A percentile compares a stretch with the other conserved stretches of the same genome.
Conservation (phyloP, 1,140 invertebrate genomes). For the Vanessa tameamea region DNA sequence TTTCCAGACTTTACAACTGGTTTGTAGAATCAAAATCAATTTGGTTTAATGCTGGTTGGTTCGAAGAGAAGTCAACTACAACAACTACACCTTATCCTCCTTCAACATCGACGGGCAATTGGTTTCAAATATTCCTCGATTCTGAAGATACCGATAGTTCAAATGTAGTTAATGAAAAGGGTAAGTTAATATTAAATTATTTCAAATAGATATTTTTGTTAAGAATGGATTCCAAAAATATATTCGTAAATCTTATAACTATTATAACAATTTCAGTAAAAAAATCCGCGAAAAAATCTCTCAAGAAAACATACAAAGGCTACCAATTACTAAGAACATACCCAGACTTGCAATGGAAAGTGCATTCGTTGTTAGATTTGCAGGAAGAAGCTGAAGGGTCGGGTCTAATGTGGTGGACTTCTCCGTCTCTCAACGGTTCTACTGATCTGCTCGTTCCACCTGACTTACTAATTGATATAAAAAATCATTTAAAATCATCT, state of each 20-base stretch:
- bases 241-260: background rate
- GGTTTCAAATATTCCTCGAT: constrained; percentile 69
- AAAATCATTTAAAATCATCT: constrained; percentile 83
- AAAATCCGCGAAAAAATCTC: constrained; percentile 62
- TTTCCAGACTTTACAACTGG: constrained; percentile 64
- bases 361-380: constrained; percentile 68
- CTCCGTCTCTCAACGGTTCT: constrained; percentile 81
- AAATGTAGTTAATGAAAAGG: constrained; percentile 37
- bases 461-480: constrained; percentile 83
- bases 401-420: constrained; percentile 79
- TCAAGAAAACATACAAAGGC: constrained; percentile 75
- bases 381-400: constrained; percentile 76
- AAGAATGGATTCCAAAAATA: background rate
- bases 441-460: constrained; percentile 88
- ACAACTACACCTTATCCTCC: constrained; percentile 52
- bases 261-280: constrained; percentile 51
- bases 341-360: constrained; percentile 68
- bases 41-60: constrained; percentile 61
- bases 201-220: background rate
- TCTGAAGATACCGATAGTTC: constrained; percentile 66
- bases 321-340: constrained; percentile 72
- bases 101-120: constrained; percentile 54
- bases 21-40: constrained; percentile 51
- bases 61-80: constrained; percentile 48
- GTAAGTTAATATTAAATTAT: constrained; percentile 17